Conservation (phyloP, 1,140 invertebrate species). For the Danaus melanippus region DNA sequence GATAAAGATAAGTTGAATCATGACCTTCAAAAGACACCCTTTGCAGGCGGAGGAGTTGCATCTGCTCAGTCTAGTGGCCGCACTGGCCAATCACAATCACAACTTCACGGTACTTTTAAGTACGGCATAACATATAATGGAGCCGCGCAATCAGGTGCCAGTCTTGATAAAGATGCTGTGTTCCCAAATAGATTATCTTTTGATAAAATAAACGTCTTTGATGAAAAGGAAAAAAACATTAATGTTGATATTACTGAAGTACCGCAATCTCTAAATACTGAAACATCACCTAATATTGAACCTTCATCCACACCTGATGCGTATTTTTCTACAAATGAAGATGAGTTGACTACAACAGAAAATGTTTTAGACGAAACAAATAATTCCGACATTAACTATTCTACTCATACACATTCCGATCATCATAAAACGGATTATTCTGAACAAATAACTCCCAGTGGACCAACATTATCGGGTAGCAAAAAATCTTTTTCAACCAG, state of each 20-base stretch:
- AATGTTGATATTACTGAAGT: constrained; percentile 52
- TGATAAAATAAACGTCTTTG: constrained; percentile 62
- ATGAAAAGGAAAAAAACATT: constrained; percentile 60
- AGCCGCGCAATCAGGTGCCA: constrained; percentile 85
- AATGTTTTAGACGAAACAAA: constrained; percentile 30
- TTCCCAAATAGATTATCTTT: constrained; percentile 54
- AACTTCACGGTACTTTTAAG: constrained; percentile 82
- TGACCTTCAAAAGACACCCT: constrained; percentile 69
- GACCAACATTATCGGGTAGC: constrained; percentile 31
- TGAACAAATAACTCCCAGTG: constrained; percentile 18
- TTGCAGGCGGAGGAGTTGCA: constrained; percentile 81
- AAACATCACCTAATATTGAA: constrained; percentile 14
- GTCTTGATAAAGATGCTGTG: constrained; percentile 71
- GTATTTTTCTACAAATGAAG: constrained; percentile 13
- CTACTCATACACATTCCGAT: constrained; percentile 45
- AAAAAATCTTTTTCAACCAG: constrained; percentile 45
- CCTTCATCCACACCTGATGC: constrained; percentile 15
- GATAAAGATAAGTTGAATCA: constrained; percentile 66
- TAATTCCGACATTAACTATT: constrained; percentile 36
- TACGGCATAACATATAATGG: constrained; percentile 86
- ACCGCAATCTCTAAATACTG: constrained; percentile 39
- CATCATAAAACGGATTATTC: constrained; percentile 37
- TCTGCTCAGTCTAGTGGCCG: constrained; percentile 82
- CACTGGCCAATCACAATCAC: constrained; percentile 84
- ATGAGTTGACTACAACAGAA: constrained; percentile 20